Base-by-base conservation (phyloP, 2,797 vertebrate genomes). In the Pseudocheirus occidentalis region DNA sequence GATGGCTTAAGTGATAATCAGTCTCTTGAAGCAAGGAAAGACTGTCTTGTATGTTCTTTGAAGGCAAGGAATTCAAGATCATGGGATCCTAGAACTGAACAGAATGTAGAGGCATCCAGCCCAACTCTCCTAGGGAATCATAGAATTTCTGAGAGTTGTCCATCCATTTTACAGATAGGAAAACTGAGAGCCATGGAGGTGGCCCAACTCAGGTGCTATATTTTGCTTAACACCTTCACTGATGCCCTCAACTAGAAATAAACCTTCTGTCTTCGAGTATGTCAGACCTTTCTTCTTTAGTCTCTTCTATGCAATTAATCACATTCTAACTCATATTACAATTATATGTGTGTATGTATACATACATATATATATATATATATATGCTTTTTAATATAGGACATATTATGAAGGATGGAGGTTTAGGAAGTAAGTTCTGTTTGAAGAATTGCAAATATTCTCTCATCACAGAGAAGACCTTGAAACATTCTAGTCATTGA, bases 361-460 rank as follows among this genome's bases (percentile, higher is more conserved):
- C 5, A 52, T 52, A 52, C 5, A 52, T 52, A 52, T 52, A 5
- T 52, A 52, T 52, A 52, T 52, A 52, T 52, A 52, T 2, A 52
- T 52, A 52, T 5, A 52, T 52, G 5, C 62, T 34, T 34, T 16
- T 73, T 40, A 73, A 94, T 92, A 95, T 97, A 95, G 96, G 96
- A 96, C 95, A 96, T 94, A 91, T 95, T 87, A 95, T 96, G 89
- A 97, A 96, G 95, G 97, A 97, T 95, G 92, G 55, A 97, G 93
- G 90, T 92, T 87, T 90, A 16, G 31, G 95, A 93, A 98, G 94
- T 94, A 96, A 96, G 58, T 55, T 91, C 97, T 96, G 95, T 97
- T 98, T 97, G 97, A 97, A 97, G 91, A 97, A 95, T 91, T 93
- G 55, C 89, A 91, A 92, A 96, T 95, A 98, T 96, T 92, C 90